Evolutionary conservation across 2,888 invertebrate genomes (phyloP).

Genomic region (Lasioglossum leucozonium): DNA sequence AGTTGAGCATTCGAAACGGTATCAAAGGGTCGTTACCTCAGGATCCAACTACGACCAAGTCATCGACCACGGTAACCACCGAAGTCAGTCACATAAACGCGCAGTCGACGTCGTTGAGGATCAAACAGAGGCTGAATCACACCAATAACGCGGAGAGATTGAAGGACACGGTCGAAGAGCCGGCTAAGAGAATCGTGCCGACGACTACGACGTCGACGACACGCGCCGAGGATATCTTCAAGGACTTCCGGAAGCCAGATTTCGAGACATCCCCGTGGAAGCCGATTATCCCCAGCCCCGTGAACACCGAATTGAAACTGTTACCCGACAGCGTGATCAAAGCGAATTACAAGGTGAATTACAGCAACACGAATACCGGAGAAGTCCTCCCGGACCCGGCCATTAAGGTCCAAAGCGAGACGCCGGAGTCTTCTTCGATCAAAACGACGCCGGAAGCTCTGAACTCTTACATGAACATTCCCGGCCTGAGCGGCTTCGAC

Average conservation of each 20-base stretch:
- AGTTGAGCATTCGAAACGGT: constrained; percentile 1
- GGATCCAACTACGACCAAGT: constrained; percentile 25
- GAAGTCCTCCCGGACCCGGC: not conserved
- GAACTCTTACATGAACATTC: constrained; percentile 42
- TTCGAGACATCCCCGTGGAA: constrained; percentile 83
- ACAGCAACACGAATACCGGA: not conserved
- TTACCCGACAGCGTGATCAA: constrained; percentile 43
- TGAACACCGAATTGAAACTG: constrained; percentile 75
- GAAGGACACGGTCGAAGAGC: not conserved
- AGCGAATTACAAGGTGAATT: constrained; percentile 38
- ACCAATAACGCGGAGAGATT: constrained; percentile 6
- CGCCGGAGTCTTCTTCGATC: not conserved
- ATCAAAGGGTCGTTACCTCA: constrained; percentile 22
- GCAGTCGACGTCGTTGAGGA: not conserved
- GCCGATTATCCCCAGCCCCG: constrained; percentile 80
- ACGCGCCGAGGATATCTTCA: constrained; percentile 63
- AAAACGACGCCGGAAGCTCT: constrained; percentile 38
- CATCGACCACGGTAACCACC: constrained; percentile 16
- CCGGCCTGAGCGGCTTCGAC: constrained; percentile 73
- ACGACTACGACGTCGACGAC: constrained; percentile 39
- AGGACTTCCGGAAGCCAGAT: constrained; percentile 79
- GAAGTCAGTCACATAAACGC: not conserved
- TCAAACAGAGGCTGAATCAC: constrained; percentile 15
- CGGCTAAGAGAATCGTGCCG: not conserved
- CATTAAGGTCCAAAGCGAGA: not conserved